Conservation (phyloP, 2,797 vertebrate genomes). For the Aplochiton taeniatus region DNA sequence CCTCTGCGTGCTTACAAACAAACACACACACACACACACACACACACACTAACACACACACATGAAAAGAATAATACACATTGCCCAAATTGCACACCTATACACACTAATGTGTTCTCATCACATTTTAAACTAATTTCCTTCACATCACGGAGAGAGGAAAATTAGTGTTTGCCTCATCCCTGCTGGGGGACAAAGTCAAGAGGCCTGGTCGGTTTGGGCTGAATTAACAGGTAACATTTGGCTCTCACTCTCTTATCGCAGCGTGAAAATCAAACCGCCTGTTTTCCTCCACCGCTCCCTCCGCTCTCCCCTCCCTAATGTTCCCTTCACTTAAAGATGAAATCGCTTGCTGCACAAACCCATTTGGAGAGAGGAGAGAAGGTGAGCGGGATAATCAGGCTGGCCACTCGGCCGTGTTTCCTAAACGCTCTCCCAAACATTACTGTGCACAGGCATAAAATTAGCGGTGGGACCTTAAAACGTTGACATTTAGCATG, state of each 20-base stretch:
- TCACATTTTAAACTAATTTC: conserved; percentile 78
- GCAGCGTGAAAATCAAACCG: conserved; percentile 91
- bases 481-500: conserved; percentile 99
- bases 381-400: conserved; percentile 99
- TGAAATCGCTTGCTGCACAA: conserved; percentile 99
- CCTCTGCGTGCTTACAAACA: conserved; percentile 6
- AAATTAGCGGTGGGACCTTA: conserved; percentile 99
- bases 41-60: conserved; percentile 12
- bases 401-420: conserved; percentile 99
- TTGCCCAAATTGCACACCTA: neutral
- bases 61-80: conserved; percentile 10
- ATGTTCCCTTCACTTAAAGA: conserved; percentile 99
- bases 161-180: conserved; percentile 80
- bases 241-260: conserved; percentile 87
- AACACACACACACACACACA: conserved; percentile 47
- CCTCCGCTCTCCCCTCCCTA: conserved; percentile 76
- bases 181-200: conserved; percentile 81
- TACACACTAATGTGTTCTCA: conserved; percentile 71
- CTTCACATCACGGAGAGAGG: conserved; percentile 78
- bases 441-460: conserved; percentile 99
- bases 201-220: conserved; percentile 76
- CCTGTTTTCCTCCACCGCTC: conserved; percentile 73
- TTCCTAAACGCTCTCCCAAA: conserved; percentile 99
- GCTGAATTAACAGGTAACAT: conserved; percentile 84
- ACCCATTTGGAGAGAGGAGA: conserved; percentile 97